Base-by-base conservation (phyloP, 2,797 vertebrate species). In the Astyanax mexicanus region DNA sequence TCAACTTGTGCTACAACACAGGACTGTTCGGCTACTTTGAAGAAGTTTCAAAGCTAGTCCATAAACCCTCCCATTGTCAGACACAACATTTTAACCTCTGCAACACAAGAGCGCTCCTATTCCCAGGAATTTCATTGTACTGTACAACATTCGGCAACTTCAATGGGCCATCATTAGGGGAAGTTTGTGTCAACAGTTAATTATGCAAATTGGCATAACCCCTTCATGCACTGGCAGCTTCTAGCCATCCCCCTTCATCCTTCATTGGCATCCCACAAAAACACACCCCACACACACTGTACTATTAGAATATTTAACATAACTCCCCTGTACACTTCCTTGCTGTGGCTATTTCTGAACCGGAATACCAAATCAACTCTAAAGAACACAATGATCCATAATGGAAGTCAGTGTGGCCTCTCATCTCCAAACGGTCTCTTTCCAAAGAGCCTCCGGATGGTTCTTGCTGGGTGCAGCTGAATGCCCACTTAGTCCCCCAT, bases 141-240 rank as follows among this genome's bases (percentile, higher is more conserved):
- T 87, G 88, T 90, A 86, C 89, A 90, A 85, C 85, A 88, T 87
- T 87, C 88, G 85, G 84, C 86, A 81, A 89, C 87, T 90, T 93
- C 88, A 92, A 93, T 91, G 83, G 86, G 86, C 84, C 91, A 91
- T 92, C 89, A 90, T 93, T 92, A 93, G 89, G 87, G 89, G 86
- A 90, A 91, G 91, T 91, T 91, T 91, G 88, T 89, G 89, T 92
- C 91, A 92, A 92, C 87, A 92, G 91, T 92, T 93, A 93, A 94
- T 92, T 92, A 93, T 94, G 92, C 89, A 93, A 92, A 93, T 91
- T 57, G 84, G 74, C 81, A 88, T 84, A 91, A 67, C 83, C 80
- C 86, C 87, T 77, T 87, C 86, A 80, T 89, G 87, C 47, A 25
- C 62, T 65, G 64, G 80, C 81, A 89, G 84, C 80, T 91, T 87